These are phyloP conservation scores for Hephaestus fuliginosus DNA, from an alignment of 2,797 vertebrate species.

Conservation along the genomic window DNA sequence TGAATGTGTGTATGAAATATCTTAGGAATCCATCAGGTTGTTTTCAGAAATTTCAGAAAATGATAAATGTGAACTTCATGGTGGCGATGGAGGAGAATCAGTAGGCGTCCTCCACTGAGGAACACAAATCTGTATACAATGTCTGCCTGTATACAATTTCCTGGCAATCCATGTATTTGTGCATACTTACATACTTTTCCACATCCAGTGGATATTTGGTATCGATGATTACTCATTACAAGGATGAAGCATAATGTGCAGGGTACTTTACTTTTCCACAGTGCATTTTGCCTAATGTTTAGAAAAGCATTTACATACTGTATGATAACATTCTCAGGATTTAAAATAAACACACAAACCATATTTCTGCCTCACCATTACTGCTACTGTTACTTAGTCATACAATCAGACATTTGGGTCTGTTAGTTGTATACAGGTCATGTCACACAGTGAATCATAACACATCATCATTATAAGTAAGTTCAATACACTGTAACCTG, in stretches of 20 bases:
- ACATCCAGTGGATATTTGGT: background rate
- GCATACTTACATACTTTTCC: background rate
- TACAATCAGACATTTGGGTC: slow-evolving; percentile 1
- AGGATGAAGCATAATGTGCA: background rate
- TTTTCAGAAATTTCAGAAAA: background rate
- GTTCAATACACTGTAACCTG: slow-evolving; percentile 23
- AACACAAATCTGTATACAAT: background rate
- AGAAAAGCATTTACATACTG: background rate
- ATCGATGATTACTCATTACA: slow-evolving; percentile 1
- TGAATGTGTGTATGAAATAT: background rate
- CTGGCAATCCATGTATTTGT: background rate
- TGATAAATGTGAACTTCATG: background rate
- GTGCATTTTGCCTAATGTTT: slow-evolving; percentile 3
- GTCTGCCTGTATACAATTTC: background rate
- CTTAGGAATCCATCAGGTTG: background rate
- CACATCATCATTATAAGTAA: background rate
- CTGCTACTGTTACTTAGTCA: no score
- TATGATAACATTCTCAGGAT: background rate
- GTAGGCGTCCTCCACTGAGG: background rate
- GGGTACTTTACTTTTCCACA: background rate
- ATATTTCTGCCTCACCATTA: no score
- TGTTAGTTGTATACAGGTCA: background rate
- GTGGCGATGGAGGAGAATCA: background rate
- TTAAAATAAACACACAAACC: slow-evolving; percentile 2
- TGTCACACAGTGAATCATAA: background rate